Conservation (phyloP, 2,113 vertebrate species). For the Entelurus aequoreus region DNA sequence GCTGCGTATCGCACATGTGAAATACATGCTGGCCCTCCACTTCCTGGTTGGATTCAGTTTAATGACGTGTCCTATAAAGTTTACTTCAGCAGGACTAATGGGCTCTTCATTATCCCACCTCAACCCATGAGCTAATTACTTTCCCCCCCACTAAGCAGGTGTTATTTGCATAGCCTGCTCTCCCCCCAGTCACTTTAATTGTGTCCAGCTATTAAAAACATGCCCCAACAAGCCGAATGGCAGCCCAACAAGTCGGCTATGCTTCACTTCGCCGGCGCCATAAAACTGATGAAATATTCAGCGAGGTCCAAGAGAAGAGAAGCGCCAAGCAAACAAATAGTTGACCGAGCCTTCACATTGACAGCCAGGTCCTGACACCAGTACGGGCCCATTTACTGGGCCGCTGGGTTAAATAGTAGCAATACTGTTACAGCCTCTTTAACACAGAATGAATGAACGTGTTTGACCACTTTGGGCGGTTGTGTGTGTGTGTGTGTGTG, state of each 20-base stretch:
- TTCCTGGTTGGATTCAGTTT: background rate
- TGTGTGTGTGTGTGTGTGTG: background rate
- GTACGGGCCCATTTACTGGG: background rate
- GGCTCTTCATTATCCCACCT: conserved; percentile 42
- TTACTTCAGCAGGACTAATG: conserved; percentile 39
- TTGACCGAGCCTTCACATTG: conserved; percentile 7
- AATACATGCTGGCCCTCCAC: background rate
- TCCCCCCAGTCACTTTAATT: conserved; percentile 38
- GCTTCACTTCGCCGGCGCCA: conserved; percentile 21
- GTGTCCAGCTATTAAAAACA: conserved; percentile 47
- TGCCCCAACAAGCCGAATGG: conserved; percentile 24
- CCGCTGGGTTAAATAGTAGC: background rate
- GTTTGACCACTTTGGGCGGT: background rate
- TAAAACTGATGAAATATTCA: conserved; percentile 37
- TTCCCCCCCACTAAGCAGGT: conserved; percentile 39
- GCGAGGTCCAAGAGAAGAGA: conserved; percentile 16
- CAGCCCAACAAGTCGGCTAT: conserved; percentile 19
- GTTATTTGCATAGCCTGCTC: conserved; percentile 41
- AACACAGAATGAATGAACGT: background rate
- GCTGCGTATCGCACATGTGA: too few species aligned
- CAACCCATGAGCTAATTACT: conserved; percentile 42
- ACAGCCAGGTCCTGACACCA: conserved; percentile 5
- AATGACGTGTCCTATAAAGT: conserved; percentile 27
- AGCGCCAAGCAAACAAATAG: conserved; percentile 22
- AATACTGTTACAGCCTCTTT: background rate